Evolutionary conservation across 2,797 vertebrate species (phyloP).

Genomic region (Eulemur albifrons): DNA sequence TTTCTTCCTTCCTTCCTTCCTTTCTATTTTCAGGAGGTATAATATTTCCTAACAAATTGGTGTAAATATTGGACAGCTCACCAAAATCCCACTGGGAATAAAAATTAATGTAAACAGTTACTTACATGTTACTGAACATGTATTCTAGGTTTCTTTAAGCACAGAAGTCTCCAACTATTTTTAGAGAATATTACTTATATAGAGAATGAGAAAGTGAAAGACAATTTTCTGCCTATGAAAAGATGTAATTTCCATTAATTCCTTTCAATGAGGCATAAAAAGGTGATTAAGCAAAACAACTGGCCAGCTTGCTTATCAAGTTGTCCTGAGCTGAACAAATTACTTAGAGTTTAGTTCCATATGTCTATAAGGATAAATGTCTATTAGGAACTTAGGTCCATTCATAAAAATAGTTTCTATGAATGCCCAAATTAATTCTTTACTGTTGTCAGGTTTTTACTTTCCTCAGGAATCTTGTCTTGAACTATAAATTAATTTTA

Average conservation of each 20-base stretch:
- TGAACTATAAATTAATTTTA: slow-evolving; percentile 56
- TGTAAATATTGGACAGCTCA: not conserved
- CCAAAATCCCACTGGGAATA: not conserved
- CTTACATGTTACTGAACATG: not conserved
- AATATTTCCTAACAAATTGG: not conserved
- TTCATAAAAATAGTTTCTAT: not conserved
- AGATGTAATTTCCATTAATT: slow-evolving; percentile 50
- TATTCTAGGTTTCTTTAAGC: not conserved
- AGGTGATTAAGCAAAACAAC: slow-evolving; percentile 59
- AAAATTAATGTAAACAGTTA: not conserved
- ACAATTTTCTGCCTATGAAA: slow-evolving; percentile 65
- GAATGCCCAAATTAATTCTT: slow-evolving; percentile 37
- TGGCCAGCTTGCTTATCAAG: not conserved
- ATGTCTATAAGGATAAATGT: slow-evolving; percentile 34
- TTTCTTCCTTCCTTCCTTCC: rapidly evolving
- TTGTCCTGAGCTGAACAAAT: slow-evolving; percentile 46
- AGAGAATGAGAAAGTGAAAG: slow-evolving; percentile 65
- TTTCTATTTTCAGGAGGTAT: not conserved
- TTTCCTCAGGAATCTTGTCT: slow-evolving; percentile 20
- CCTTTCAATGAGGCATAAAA: slow-evolving; percentile 43
- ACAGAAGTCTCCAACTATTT: not conserved
- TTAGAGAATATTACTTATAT: slow-evolving; percentile 38
- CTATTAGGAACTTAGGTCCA: slow-evolving; percentile 17
- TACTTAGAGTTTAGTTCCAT: slow-evolving; percentile 28
- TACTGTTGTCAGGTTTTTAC: slow-evolving; percentile 23